phyloP scores from a whole-genome alignment of 2,113 vertebrate genomes.

The Notechis scutatus region DNA sequence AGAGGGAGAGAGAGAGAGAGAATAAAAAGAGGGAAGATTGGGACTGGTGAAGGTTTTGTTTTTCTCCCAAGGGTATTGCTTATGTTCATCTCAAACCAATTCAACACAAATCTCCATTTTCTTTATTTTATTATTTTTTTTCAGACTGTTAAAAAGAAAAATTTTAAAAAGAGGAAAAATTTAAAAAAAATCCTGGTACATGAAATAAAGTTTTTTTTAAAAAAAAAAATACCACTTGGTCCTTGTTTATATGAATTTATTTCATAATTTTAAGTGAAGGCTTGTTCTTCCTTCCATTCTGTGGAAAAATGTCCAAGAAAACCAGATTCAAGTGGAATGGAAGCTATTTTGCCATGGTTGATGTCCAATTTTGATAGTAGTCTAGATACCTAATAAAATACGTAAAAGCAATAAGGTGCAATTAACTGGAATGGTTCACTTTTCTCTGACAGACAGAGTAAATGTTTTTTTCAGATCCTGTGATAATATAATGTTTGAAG shows the following conservation, averaged over 20 bases:
- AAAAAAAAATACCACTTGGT: slow-evolving; percentile 62
- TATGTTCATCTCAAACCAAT: slow-evolving; percentile 68
- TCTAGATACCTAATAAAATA: fast-evolving
- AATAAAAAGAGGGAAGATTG: slow-evolving; percentile 10
- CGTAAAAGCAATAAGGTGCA: not conserved
- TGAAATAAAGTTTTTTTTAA: slow-evolving; percentile 78
- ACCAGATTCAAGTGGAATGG: not conserved
- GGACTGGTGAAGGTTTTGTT: slow-evolving; percentile 44
- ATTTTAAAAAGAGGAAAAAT: slow-evolving; percentile 76
- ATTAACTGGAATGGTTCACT: not conserved
- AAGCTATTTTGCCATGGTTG: not conserved
- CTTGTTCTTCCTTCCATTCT: not conserved
- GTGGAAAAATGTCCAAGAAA: not conserved
- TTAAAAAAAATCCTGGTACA: slow-evolving; percentile 77
- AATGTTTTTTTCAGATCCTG: not conserved
- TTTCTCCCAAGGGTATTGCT: slow-evolving; percentile 62
- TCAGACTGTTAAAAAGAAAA: slow-evolving; percentile 81
- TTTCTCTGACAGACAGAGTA: not conserved
- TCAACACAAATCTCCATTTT: slow-evolving; percentile 73
- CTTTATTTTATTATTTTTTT: slow-evolving; percentile 76
- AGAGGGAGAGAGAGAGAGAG: not conserved
- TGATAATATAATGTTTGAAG: not conserved
- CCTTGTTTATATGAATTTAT: slow-evolving; percentile 53
- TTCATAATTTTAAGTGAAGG: not conserved
- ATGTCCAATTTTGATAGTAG: not conserved